Evolutionary conservation across 2,113 vertebrate species (phyloP).

Genomic region (Campylomormyrus numenius): DNA sequence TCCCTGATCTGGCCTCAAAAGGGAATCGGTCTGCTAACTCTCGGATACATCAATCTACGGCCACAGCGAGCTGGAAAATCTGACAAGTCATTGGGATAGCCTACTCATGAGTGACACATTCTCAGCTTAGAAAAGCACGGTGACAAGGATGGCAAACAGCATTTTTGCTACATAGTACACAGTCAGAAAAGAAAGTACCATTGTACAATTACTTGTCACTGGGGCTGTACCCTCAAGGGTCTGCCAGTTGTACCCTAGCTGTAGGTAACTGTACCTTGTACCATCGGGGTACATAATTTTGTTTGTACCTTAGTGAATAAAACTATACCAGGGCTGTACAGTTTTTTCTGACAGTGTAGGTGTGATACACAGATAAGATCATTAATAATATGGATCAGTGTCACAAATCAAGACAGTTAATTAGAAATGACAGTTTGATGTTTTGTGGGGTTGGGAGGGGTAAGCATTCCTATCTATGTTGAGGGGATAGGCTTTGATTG

Average conservation of each 20-base stretch:
- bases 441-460: background rate
- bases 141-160: background rate
- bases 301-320: background rate
- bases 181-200: background rate
- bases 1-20: background rate
- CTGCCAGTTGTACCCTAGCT: background rate
- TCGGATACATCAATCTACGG: background rate
- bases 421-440: background rate
- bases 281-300: background rate
- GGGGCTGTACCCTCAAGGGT: background rate
- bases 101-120: background rate
- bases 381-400: background rate
- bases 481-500: background rate
- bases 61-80: background rate
- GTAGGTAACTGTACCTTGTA: background rate
- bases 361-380: background rate
- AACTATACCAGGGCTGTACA: background rate
- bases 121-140: background rate
- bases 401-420: background rate
- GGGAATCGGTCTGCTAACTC: background rate
- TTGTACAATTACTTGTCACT: background rate
- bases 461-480: background rate
- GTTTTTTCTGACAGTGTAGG: background rate
- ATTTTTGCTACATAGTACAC: background rate
- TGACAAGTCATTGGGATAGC: background rate